Percentiles rank a stretch among this genome's conserved stretches.
Evolutionary conservation across 2,888 invertebrate genomes (phyloP).

Genomic region (Maniola hyperantus): DNA sequence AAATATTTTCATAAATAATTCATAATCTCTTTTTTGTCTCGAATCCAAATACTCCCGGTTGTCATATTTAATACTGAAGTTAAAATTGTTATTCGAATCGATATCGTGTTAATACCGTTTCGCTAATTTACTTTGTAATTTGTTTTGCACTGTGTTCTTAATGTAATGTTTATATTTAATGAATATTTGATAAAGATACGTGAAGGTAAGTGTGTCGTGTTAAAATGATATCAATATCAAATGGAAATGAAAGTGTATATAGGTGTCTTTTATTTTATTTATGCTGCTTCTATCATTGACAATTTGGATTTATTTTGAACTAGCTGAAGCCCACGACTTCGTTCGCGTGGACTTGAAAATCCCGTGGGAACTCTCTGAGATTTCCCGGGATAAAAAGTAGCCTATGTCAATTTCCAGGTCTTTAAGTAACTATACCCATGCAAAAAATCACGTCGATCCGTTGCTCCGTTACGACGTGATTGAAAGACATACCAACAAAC

Average conservation of each 20-base stretch:
- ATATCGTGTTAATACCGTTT: slow-evolving; percentile 7
- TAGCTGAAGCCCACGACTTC: too few relatives aligned
- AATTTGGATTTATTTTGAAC: too few relatives aligned
- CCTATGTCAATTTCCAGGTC: too few relatives aligned
- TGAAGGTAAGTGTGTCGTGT: neutral
- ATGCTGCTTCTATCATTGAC: too few relatives aligned
- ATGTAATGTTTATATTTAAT: slow-evolving; percentile 5
- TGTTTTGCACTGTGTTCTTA: slow-evolving; percentile 19
- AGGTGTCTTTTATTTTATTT: neutral
- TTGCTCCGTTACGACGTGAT: too few relatives aligned
- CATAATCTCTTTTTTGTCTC: slow-evolving; percentile 38
- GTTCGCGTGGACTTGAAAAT: too few relatives aligned
- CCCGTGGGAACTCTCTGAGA: too few relatives aligned
- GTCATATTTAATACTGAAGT: slow-evolving; percentile 4
- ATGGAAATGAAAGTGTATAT: neutral
- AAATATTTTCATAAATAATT: slow-evolving; percentile 55
- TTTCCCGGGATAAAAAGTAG: too few relatives aligned
- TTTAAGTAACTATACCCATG: too few relatives aligned
- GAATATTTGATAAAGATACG: slow-evolving; percentile 8
- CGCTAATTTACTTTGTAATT: slow-evolving; percentile 22
- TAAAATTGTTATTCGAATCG: slow-evolving; percentile 4
- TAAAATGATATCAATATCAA: neutral
- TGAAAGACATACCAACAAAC: too few relatives aligned
- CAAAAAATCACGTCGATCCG: too few relatives aligned
- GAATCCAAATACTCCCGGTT: neutral